A percentile compares a stretch with the other conserved stretches of the same genome.
These are phyloP conservation scores for Cheiracanthium punctorium DNA, from an alignment of 2,888 invertebrate species.

Conservation along the genomic window DNA sequence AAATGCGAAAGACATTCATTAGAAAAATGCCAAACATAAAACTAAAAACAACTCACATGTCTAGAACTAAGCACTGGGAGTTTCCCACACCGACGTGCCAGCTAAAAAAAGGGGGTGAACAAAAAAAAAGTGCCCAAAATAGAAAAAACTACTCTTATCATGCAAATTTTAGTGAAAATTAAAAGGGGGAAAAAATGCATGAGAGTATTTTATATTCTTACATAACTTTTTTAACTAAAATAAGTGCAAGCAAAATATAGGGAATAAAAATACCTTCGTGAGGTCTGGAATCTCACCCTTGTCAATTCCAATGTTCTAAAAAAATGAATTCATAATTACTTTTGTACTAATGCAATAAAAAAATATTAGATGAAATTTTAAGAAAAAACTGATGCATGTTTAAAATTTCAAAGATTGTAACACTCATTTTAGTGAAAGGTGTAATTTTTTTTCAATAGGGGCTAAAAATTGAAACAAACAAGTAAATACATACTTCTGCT, in stretches of 20 bases:
- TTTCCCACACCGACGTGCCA: conserved; percentile 66
- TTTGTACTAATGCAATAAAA: too few relatives aligned
- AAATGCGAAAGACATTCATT: conserved; percentile 28
- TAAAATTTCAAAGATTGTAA: too few relatives aligned
- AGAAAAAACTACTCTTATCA: conserved; percentile 22
- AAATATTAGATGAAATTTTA: too few relatives aligned
- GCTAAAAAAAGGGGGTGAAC: conserved; percentile 56
- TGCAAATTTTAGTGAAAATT: conserved; percentile 24
- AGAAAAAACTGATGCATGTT: too few relatives aligned
- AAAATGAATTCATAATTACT: too few relatives aligned
- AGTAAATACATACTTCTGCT: conserved; percentile 79
- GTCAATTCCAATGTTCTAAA: conserved; percentile 94
- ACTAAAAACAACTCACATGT: conserved; percentile 71
- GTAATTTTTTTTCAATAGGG: too few relatives aligned
- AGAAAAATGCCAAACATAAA: too few relatives aligned
- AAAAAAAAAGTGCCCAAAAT: conserved; percentile 46
- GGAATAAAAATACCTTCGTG: conserved; percentile 83
- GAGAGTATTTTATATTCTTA: neutral
- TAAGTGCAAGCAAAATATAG: neutral
- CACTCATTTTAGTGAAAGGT: too few relatives aligned
- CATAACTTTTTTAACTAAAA: neutral
- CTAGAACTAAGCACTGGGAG: conserved; percentile 69
- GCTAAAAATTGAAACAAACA: too few relatives aligned
- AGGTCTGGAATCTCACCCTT: conserved; percentile 99
- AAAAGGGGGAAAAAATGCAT: neutral